A percentile compares a stretch with the other conserved stretches of the same genome.
phyloP scores from a whole-genome alignment of 2,113 vertebrate species.

The Xyliphius kryptos region DNA sequence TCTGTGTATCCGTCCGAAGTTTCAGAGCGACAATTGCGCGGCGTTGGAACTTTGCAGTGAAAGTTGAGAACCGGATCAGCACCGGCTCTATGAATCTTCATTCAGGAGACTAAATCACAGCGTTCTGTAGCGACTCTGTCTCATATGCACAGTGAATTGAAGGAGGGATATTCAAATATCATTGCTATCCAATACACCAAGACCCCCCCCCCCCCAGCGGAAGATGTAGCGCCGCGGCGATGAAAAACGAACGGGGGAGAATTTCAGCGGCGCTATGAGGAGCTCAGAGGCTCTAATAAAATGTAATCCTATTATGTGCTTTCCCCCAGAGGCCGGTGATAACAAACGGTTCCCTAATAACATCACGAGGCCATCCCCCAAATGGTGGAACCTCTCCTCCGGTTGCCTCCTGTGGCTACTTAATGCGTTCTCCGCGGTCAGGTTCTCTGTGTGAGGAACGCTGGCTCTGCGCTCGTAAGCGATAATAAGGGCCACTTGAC shows the following conservation, averaged over 20 bases:
- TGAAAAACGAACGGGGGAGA: slow-evolving; percentile 55
- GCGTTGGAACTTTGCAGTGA: too few species aligned
- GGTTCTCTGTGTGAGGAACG: neutral
- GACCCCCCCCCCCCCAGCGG: too few species aligned
- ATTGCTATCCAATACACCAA: too few species aligned
- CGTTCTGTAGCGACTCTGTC: too few species aligned
- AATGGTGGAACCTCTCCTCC: slow-evolving; percentile 64
- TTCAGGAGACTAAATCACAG: too few species aligned
- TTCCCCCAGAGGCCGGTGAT: slow-evolving; percentile 72
- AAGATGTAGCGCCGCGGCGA: slow-evolving; percentile 43
- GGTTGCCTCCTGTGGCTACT: slow-evolving; percentile 64
- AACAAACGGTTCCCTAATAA: slow-evolving; percentile 77
- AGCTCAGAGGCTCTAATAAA: slow-evolving; percentile 72
- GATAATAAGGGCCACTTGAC: slow-evolving; percentile 5
- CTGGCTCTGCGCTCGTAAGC: slow-evolving; percentile 1
- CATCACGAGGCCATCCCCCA: slow-evolving; percentile 60
- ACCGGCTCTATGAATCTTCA: too few species aligned
- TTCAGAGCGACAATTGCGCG: too few species aligned
- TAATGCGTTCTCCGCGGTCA: slow-evolving; percentile 50
- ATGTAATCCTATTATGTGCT: slow-evolving; percentile 74
- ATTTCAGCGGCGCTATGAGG: slow-evolving; percentile 53
- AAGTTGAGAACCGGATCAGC: too few species aligned
- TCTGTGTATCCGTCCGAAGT: too few species aligned
- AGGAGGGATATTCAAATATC: too few species aligned
- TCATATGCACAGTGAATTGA: too few species aligned